Conservation (phyloP, 1,140 invertebrate species). For the Apis florea region DNA sequence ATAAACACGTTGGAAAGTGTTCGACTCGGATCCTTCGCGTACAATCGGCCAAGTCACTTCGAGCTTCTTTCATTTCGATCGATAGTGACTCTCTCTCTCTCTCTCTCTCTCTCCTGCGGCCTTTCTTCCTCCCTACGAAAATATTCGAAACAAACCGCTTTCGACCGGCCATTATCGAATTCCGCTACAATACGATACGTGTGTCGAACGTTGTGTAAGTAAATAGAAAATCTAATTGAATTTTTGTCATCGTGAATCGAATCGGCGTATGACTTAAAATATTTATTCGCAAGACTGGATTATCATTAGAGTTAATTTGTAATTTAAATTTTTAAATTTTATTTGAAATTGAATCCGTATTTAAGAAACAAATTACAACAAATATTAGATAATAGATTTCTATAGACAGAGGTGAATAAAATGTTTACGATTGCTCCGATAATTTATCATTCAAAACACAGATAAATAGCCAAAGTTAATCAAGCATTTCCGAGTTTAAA, state of each 20-base stretch:
- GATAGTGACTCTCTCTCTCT: background rate
- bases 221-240: background rate
- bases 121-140: conserved; percentile 56
- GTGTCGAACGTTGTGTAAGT: conserved; percentile 4
- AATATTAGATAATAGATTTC: no score
- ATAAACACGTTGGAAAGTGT: conserved; percentile 66
- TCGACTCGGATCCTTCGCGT: conserved; percentile 37
- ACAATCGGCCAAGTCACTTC: conserved; percentile 63
- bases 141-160: conserved; percentile 42
- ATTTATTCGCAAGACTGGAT: no score
- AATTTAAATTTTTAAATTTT: no score
- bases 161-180: background rate
- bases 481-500: no score
- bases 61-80: conserved; percentile 50
- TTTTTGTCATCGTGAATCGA: background rate
- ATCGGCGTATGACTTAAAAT: no score
- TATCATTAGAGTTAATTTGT: no score
- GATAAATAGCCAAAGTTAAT: no score
- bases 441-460: no score
- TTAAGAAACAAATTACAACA: no score
- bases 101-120: conserved; percentile 32
- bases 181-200: background rate
- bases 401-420: no score
- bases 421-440: no score
- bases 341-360: no score